Conservation (phyloP, 2,888 invertebrate species). For the Nomada fabriciana region DNA sequence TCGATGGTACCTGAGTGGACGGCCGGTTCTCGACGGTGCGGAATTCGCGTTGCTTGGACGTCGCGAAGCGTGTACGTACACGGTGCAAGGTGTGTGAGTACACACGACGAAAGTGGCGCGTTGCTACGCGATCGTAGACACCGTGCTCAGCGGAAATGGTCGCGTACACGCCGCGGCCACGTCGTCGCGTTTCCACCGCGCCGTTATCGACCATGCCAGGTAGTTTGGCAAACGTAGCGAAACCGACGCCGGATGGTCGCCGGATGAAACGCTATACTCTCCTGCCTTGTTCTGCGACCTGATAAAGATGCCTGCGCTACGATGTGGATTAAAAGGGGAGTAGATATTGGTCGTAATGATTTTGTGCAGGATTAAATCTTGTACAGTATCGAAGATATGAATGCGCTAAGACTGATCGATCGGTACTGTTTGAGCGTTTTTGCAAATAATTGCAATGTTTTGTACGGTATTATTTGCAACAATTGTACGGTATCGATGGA, state of each 20-base stretch:
- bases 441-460: background rate
- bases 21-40: slow-evolving; percentile 37
- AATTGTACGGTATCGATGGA: too few species aligned
- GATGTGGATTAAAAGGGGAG: background rate
- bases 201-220: slow-evolving; percentile 68
- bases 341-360: background rate
- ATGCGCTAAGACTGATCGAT: background rate
- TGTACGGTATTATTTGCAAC: too few species aligned
- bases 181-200: slow-evolving; percentile 69
- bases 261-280: slow-evolving; percentile 36
- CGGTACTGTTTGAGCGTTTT: background rate
- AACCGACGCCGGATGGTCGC: slow-evolving; percentile 55
- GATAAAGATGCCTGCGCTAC: background rate
- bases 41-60: slow-evolving; percentile 63
- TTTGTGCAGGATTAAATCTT: background rate
- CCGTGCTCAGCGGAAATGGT: slow-evolving; percentile 44
- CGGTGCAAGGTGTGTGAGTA: background rate
- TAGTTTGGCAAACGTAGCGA: slow-evolving; percentile 63
- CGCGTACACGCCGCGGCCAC: slow-evolving; percentile 58
- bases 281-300: background rate
- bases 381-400: background rate
- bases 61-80: background rate
- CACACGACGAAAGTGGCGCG: slow-evolving; percentile 50
- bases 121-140: slow-evolving; percentile 64
- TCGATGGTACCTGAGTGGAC: background rate